Evolutionary conservation across 2,113 vertebrate genomes (phyloP).

Genomic region (Cheirogaleus medius): DNA sequence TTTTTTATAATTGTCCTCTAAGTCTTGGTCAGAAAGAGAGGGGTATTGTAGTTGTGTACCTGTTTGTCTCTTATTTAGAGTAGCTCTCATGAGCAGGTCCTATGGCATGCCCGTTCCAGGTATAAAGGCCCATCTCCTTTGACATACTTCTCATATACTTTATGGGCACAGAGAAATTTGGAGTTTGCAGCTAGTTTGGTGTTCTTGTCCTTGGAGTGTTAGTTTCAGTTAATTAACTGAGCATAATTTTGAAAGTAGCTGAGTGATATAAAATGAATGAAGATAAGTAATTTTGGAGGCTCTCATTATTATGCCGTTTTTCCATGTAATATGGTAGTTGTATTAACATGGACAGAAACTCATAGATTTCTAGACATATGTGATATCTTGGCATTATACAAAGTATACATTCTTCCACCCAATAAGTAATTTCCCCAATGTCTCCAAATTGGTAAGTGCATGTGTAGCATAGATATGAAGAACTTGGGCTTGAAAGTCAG

Average conservation of each 20-base stretch:
- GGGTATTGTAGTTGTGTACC: background rate
- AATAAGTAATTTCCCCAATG: background rate
- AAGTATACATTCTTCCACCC: background rate
- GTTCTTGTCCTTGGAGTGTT: background rate
- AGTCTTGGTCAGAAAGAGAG: background rate
- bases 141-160: background rate
- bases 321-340: background rate
- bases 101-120: background rate
- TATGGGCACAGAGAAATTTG: background rate
- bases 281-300: background rate
- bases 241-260: background rate
- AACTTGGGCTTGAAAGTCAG: background rate
- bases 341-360: background rate
- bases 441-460: background rate
- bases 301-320: background rate
- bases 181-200: background rate
- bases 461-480: background rate
- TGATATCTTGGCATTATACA: background rate
- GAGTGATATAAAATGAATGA: conserved; percentile 1
- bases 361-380: background rate
- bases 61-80: background rate
- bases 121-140: background rate
- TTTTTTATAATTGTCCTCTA: background rate
- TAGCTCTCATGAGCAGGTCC: background rate
- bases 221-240: background rate